Evolutionary conservation across 2,888 invertebrate genomes (phyloP).

Genomic region (Terebella lapidaria): DNA sequence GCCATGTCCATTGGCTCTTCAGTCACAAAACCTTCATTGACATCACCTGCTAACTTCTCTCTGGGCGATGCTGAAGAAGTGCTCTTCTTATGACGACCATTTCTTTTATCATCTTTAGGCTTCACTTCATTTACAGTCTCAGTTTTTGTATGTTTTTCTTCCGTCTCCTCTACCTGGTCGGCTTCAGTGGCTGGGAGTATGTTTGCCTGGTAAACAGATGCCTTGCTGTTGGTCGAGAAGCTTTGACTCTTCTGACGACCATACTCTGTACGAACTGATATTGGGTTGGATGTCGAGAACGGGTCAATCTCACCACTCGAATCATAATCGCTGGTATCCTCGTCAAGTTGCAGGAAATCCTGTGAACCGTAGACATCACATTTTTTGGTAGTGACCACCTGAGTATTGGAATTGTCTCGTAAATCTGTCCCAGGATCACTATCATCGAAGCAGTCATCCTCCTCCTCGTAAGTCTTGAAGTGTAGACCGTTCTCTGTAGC

Average conservation of each 20-base stretch:
- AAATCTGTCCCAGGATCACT: not conserved
- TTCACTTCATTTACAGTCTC: too few relatives aligned
- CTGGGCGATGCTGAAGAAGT: too few relatives aligned
- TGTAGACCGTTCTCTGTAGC: slow-evolving; percentile 45
- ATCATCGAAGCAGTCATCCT: slow-evolving; percentile 3
- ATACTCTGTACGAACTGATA: slow-evolving; percentile 21
- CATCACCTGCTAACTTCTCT: too few relatives aligned
- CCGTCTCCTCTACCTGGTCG: too few relatives aligned
- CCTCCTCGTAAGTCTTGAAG: slow-evolving; percentile 26
- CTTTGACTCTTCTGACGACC: not conserved
- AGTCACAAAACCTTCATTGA: too few relatives aligned
- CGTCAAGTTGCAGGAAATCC: slow-evolving; percentile 28
- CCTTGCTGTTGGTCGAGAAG: too few relatives aligned
- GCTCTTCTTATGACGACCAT: too few relatives aligned
- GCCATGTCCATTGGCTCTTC: not conserved
- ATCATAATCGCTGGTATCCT: slow-evolving; percentile 47
- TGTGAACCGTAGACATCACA: slow-evolving; percentile 41
- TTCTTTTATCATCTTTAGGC: too few relatives aligned
- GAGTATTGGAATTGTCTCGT: not conserved
- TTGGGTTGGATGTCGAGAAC: slow-evolving; percentile 38
- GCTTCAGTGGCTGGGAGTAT: too few relatives aligned
- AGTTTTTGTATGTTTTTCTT: too few relatives aligned
- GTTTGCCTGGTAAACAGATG: too few relatives aligned
- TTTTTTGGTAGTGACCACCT: slow-evolving; percentile 23
- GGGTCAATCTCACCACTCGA: slow-evolving; percentile 35